phyloP scores from a whole-genome alignment of 2,888 invertebrate genomes.

The Microctonus brassicae region DNA sequence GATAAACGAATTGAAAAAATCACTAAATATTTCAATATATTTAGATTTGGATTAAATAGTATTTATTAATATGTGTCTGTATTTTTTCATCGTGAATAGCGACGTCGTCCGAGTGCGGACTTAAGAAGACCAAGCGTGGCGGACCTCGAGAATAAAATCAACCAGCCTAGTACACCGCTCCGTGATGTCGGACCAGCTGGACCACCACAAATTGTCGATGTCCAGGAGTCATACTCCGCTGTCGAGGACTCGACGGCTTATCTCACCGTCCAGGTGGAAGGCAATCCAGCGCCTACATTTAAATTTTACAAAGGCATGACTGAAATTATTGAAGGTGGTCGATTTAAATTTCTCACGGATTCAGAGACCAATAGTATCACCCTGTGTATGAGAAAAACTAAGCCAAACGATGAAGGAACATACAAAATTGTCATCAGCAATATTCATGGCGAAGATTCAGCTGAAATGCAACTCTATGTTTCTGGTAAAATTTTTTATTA shows the following conservation, averaged over 20 bases:
- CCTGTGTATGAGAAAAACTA: conserved; percentile 94
- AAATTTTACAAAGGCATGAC: conserved; percentile 95
- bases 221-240: conserved; percentile 95
- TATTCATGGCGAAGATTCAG: conserved; percentile 94
- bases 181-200: conserved; percentile 84
- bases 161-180: conserved; percentile 91
- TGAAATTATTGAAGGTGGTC: conserved; percentile 94
- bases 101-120: conserved; percentile 91
- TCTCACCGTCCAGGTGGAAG: conserved; percentile 93
- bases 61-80: conserved; percentile 20
- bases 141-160: conserved; percentile 90
- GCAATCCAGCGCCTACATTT: conserved; percentile 94
- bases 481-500: conserved; percentile 77
- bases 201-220: conserved; percentile 91
- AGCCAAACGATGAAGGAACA: conserved; percentile 96
- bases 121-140: conserved; percentile 90
- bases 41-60: neutral
- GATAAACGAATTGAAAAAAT: neutral
- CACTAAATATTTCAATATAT: neutral
- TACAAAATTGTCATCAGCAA: conserved; percentile 95
- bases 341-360: conserved; percentile 95
- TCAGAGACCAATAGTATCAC: conserved; percentile 93
- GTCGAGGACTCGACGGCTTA: conserved; percentile 97
- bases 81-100: conserved; percentile 66
- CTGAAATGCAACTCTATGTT: conserved; percentile 96